phyloP scores from a whole-genome alignment of 2,888 invertebrate genomes.

The Eretmocerus hayati region DNA sequence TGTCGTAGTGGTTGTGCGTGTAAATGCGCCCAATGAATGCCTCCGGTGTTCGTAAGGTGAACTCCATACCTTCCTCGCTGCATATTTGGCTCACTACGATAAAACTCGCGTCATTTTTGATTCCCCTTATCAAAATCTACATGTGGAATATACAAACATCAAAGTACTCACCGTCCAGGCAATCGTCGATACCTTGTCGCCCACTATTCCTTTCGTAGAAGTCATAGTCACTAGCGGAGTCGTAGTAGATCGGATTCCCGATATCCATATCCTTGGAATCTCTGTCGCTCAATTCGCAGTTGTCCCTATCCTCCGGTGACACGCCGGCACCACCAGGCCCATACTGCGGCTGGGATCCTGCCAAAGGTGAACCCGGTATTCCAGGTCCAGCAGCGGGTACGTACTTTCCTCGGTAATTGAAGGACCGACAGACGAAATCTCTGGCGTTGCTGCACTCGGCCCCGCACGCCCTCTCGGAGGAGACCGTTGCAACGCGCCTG shows the following conservation, averaged over 20 bases:
- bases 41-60: slow-evolving; percentile 80
- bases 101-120: neutral
- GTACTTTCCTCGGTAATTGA: slow-evolving; percentile 80
- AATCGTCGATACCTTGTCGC: slow-evolving; percentile 67
- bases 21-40: slow-evolving; percentile 86
- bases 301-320: slow-evolving; percentile 66
- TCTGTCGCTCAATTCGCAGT: slow-evolving; percentile 84
- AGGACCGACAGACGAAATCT: slow-evolving; percentile 68
- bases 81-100: slow-evolving; percentile 77
- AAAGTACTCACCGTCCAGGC: slow-evolving; percentile 81
- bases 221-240: slow-evolving; percentile 74
- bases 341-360: too few species aligned
- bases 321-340: too few species aligned
- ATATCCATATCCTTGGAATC: slow-evolving; percentile 78
- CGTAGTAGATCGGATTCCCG: slow-evolving; percentile 79
- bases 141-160: too few species aligned
- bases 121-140: neutral
- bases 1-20: slow-evolving; percentile 84
- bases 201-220: slow-evolving; percentile 76
- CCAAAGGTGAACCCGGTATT: too few species aligned
- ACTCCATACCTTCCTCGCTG: slow-evolving; percentile 91
- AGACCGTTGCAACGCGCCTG: slow-evolving; percentile 64
- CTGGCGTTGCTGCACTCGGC: slow-evolving; percentile 66
- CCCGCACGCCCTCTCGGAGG: slow-evolving; percentile 73
- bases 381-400: slow-evolving; percentile 56